Conservation (phyloP, 1,140 invertebrate genomes). For the Lysiphlebus fabarum region DNA sequence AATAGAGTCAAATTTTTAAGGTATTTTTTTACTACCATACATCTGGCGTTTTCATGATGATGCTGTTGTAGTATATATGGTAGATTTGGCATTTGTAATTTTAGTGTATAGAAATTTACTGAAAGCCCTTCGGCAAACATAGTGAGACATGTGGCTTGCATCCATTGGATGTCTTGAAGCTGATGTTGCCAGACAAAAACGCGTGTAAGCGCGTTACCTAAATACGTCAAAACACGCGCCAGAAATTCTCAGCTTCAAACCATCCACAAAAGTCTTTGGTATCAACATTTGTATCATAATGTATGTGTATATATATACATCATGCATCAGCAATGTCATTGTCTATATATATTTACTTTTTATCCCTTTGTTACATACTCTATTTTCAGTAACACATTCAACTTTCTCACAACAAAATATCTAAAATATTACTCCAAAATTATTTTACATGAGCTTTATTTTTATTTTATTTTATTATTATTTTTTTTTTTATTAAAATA, state of each 20-base stretch:
- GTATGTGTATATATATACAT: not conserved
- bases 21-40: not conserved
- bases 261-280: too few species aligned
- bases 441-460: too few species aligned
- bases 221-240: conserved; percentile 6
- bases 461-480: too few species aligned
- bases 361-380: too few species aligned
- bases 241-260: not conserved
- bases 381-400: too few species aligned
- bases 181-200: not conserved
- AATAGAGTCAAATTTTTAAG: too few species aligned
- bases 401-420: too few species aligned
- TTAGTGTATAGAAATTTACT: conserved; percentile 4
- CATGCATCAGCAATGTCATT: not conserved
- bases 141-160: conserved; percentile 17
- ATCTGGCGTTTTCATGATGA: conserved; percentile 1
- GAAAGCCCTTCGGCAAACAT: conserved; percentile 5
- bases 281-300: too few species aligned
- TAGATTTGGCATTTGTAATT: not conserved
- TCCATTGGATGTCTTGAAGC: conserved; percentile 12
- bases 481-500: too few species aligned
- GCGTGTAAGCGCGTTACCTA: not conserved
- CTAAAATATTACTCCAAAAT: too few species aligned
- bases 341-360: too few species aligned
- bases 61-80: not conserved